Percentiles rank a stretch among this genome's conserved stretches.
Conservation (phyloP, 1,140 invertebrate genomes). For the Aphelenchoides besseyi region DNA sequence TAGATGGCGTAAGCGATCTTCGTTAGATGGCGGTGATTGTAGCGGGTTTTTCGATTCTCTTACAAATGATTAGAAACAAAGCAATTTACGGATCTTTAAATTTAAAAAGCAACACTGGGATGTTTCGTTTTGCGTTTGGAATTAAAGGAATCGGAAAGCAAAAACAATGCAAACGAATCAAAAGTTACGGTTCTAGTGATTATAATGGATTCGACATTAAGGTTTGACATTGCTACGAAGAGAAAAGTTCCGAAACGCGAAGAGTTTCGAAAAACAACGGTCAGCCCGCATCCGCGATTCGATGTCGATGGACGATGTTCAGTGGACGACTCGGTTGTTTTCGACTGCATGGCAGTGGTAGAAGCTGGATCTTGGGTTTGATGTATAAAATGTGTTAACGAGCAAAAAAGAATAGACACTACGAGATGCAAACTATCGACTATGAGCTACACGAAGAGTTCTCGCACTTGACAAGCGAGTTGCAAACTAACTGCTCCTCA, state of each 20-base stretch:
- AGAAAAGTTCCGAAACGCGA: neutral
- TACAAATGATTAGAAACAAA: neutral
- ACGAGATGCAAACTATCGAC: too few species aligned
- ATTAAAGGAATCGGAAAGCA: neutral
- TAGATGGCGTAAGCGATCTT: neutral
- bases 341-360: neutral
- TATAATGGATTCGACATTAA: neutral
- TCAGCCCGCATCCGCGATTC: neutral
- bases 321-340: conserved; percentile 3
- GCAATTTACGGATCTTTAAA: too few species aligned
- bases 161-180: neutral
- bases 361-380: conserved; percentile 1
- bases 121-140: neutral
- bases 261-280: neutral
- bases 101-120: neutral
- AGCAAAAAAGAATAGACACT: neutral
- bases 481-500: too few species aligned
- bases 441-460: neutral
- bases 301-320: neutral
- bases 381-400: too few species aligned
- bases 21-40: neutral
- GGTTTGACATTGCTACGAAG: neutral
- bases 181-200: neutral
- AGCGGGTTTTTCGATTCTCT: neutral
- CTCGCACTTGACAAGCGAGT: too few species aligned